phyloP scores from a whole-genome alignment of 2,797 vertebrate species.

The Hybognathus amarus region DNA sequence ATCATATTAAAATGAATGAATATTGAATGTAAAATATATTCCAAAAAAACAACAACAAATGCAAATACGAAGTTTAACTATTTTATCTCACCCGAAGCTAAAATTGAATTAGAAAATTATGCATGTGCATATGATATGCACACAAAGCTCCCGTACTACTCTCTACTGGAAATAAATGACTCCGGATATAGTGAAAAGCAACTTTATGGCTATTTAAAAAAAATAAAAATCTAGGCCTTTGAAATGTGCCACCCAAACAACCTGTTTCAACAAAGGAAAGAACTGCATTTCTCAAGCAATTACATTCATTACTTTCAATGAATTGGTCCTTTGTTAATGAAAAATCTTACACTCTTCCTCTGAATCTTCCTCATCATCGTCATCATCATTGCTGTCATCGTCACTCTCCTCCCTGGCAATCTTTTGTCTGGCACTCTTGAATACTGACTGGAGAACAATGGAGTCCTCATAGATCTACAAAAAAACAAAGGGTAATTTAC shows the following conservation, averaged over 20 bases:
- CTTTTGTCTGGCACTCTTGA: slow-evolving; percentile 97
- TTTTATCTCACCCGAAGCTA: not conserved
- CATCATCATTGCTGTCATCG: slow-evolving; percentile 92
- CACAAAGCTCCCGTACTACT: not conserved
- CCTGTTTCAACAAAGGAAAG: not conserved
- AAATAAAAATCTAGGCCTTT: no score
- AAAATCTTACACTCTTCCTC: slow-evolving; percentile 87
- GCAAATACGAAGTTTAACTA: not conserved
- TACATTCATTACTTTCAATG: not conserved
- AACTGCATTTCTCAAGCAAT: not conserved
- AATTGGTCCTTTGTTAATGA: not conserved
- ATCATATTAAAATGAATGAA: not conserved
- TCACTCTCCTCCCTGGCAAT: slow-evolving; percentile 97
- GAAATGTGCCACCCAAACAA: not conserved
- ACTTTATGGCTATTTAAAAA: not conserved
- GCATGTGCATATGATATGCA: not conserved
- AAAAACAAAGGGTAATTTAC: not conserved
- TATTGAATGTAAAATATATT: not conserved
- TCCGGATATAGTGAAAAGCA: no score
- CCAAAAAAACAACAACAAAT: no score
- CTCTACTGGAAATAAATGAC: not conserved
- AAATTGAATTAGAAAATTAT: not conserved
- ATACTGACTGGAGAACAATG: slow-evolving; percentile 97
- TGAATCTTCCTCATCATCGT: slow-evolving; percentile 86
- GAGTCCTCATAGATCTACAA: slow-evolving; percentile 97